These are phyloP conservation scores for Argynnis bischoffii DNA, from an alignment of 2,888 invertebrate genomes.

Conservation along the genomic window DNA sequence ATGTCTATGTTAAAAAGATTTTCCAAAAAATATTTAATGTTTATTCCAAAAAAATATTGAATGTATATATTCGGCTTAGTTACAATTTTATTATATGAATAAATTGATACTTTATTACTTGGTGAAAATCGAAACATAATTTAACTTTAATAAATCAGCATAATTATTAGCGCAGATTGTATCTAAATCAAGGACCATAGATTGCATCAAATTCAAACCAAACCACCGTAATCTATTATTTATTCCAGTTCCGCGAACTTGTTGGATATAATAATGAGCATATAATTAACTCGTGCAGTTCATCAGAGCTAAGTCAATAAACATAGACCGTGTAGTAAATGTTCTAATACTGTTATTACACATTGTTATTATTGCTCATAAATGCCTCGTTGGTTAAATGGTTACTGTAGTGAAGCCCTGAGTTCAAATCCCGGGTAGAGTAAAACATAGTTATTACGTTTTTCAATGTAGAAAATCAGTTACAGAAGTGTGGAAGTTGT, in stretches of 20 bases:
- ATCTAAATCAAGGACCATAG: constrained; percentile 5
- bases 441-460: too few species aligned
- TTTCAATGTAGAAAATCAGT: too few species aligned
- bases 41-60: too few species aligned
- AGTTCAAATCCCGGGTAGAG: too few species aligned
- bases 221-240: neutral
- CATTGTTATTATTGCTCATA: neutral
- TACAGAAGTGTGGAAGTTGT: too few species aligned
- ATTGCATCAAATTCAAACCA: constrained; percentile 1
- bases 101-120: too few species aligned
- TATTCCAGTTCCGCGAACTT: constrained; percentile 13
- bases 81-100: too few species aligned
- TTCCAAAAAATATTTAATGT: too few species aligned
- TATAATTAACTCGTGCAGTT: constrained; percentile 15
- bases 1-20: too few species aligned
- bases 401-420: neutral
- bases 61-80: too few species aligned
- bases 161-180: neutral
- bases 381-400: neutral
- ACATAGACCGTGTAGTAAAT: neutral
- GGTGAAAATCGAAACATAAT: too few species aligned
- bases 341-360: neutral
- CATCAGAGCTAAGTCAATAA: constrained; percentile 10
- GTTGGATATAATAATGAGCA: constrained; percentile 7
- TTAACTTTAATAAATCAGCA: too few species aligned